Evolutionary conservation across 2,113 vertebrate species (phyloP).

Genomic region (Coreoperca whiteheadi): DNA sequence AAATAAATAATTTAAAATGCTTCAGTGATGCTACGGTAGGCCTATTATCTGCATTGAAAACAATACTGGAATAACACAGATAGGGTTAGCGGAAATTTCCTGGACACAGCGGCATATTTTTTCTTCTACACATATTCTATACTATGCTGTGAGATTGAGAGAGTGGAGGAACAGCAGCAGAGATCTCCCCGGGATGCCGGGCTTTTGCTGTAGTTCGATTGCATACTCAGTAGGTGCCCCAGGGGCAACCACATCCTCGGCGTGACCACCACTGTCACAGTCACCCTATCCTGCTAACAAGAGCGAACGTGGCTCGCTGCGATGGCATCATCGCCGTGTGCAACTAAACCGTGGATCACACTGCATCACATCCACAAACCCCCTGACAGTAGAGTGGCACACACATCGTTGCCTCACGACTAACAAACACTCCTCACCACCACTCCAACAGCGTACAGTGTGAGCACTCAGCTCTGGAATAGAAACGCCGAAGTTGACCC

Average conservation of each 20-base stretch:
- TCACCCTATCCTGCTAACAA: constrained; percentile 17
- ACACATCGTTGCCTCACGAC: constrained; percentile 32
- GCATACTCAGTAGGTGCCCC: neutral
- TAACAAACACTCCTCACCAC: neutral
- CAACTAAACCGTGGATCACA: constrained; percentile 33
- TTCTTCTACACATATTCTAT: neutral
- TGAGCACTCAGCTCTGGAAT: neutral
- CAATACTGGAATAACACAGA: too few relatives aligned
- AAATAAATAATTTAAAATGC: neutral
- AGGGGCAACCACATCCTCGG: constrained; percentile 16
- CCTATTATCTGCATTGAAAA: neutral
- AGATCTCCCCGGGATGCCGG: neutral
- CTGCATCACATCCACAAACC: constrained; percentile 53
- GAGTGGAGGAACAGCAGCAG: neutral
- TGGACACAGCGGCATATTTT: neutral
- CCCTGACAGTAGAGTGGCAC: constrained; percentile 18
- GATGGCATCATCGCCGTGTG: constrained; percentile 53
- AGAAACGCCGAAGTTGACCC: neutral
- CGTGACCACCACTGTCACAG: constrained; percentile 20
- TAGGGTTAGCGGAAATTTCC: too few relatives aligned
- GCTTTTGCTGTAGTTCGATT: neutral
- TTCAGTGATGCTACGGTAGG: neutral
- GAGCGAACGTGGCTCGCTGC: constrained; percentile 43
- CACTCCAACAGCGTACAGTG: neutral
- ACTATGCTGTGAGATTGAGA: neutral